phyloP scores from a whole-genome alignment of 1,140 invertebrate genomes.

The Samia ricini region DNA sequence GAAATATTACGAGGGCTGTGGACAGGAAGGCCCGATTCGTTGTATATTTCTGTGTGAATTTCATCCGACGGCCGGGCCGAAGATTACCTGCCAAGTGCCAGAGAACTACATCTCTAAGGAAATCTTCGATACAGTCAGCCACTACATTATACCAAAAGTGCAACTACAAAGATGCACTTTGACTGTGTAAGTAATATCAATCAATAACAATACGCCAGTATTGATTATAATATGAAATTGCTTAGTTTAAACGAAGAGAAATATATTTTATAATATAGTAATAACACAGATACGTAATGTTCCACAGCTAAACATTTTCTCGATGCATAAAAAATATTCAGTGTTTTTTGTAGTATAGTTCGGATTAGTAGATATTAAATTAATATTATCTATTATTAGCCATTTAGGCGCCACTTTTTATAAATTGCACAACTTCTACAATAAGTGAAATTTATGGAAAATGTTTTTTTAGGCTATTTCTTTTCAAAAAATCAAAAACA shows the following conservation, averaged over 20 bases:
- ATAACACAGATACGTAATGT: not conserved
- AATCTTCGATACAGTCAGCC: constrained; percentile 92
- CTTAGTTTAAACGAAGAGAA: not conserved
- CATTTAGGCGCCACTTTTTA: too few relatives aligned
- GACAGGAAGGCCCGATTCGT: constrained; percentile 83
- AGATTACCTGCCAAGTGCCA: constrained; percentile 90
- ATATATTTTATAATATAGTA: not conserved
- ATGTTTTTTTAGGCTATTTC: too few relatives aligned
- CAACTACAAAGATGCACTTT: constrained; percentile 92
- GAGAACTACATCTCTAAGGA: constrained; percentile 93
- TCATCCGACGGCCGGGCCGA: constrained; percentile 88
- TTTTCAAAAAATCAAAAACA: too few relatives aligned
- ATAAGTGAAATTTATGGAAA: too few relatives aligned
- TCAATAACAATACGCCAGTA: not conserved
- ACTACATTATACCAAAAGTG: constrained; percentile 95
- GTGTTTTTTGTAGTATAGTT: too few relatives aligned
- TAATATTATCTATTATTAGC: too few relatives aligned
- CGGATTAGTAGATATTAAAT: too few relatives aligned
- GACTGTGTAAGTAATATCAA: constrained; percentile 86
- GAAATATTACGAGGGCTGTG: constrained; percentile 77
- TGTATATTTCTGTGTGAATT: constrained; percentile 93
- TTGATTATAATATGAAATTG: not conserved
- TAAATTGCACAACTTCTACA: too few relatives aligned
- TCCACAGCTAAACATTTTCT: too few relatives aligned
- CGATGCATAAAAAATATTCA: too few relatives aligned